phyloP scores from a whole-genome alignment of 2,113 vertebrate species.

The Percina caprodes region DNA sequence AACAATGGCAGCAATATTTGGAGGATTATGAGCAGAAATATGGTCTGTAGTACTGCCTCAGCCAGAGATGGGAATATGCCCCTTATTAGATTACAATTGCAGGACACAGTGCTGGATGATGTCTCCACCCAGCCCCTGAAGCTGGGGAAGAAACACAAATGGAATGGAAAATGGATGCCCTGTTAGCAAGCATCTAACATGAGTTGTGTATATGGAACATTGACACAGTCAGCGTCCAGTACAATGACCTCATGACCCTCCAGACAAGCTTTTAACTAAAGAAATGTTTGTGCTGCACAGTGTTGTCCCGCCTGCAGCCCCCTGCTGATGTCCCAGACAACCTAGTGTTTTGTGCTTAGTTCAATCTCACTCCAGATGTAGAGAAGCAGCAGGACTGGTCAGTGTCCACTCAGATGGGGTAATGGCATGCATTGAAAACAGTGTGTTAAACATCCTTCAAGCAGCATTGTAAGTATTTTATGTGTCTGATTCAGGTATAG shows the following conservation, averaged over 20 bases:
- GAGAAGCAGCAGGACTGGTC: constrained; percentile 42
- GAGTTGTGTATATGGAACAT: neutral
- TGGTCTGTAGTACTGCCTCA: neutral
- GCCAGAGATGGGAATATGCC: constrained; percentile 1
- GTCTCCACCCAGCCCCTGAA: neutral
- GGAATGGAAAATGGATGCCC: neutral
- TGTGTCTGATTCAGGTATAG: neutral
- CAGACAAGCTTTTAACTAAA: constrained; percentile 17
- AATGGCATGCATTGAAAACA: neutral
- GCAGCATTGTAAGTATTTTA: neutral
- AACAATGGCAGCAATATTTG: neutral
- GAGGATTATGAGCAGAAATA: neutral
- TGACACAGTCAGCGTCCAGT: constrained; percentile 16
- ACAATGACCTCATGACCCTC: constrained; percentile 19
- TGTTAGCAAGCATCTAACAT: neutral
- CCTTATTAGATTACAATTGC: constrained; percentile 3
- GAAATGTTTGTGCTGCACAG: constrained; percentile 17
- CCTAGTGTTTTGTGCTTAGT: constrained; percentile 29
- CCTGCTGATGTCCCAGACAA: constrained; percentile 58
- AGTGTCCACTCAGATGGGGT: neutral
- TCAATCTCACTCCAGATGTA: constrained; percentile 52
- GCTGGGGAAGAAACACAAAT: neutral
- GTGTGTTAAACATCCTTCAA: neutral
- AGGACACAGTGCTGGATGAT: constrained; percentile 1
- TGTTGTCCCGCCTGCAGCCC: constrained; percentile 36